A percentile compares a stretch with the other conserved stretches of the same genome.
Conservation (phyloP, 2,888 invertebrate genomes). For the Prosapia bicincta region DNA sequence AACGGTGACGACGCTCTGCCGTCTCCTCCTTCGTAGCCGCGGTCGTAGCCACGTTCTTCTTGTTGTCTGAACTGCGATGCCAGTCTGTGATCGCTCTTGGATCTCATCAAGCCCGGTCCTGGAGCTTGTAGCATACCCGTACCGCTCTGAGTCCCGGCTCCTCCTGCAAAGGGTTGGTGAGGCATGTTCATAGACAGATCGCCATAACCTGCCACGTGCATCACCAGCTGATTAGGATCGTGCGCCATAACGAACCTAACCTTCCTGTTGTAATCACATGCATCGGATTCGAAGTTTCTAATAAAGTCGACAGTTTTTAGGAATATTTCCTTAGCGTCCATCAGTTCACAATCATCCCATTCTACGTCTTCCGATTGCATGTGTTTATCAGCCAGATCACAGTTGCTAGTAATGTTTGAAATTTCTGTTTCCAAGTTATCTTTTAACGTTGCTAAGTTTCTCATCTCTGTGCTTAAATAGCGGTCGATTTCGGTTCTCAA, state of each 20-base stretch:
- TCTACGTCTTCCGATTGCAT: slow-evolving; percentile 74
- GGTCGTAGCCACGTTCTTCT: slow-evolving; percentile 58
- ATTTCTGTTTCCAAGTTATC: slow-evolving; percentile 94
- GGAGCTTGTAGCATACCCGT: slow-evolving; percentile 55
- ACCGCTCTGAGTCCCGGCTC: slow-evolving; percentile 45
- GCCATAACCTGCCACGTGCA: slow-evolving; percentile 80
- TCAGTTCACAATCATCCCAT: slow-evolving; percentile 89
- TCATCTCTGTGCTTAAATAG: slow-evolving; percentile 83
- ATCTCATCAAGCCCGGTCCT: slow-evolving; percentile 79
- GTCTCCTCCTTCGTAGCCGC: slow-evolving; percentile 53
- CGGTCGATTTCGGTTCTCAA: slow-evolving; percentile 87
- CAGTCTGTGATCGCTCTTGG: slow-evolving; percentile 89
- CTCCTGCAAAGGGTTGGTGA: slow-evolving; percentile 56
- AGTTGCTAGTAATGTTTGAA: slow-evolving; percentile 92
- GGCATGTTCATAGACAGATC: slow-evolving; percentile 76
- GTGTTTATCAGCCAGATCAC: slow-evolving; percentile 93
- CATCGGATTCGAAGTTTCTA: slow-evolving; percentile 80
- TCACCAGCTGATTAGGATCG: slow-evolving; percentile 86
- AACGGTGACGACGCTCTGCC: slow-evolving; percentile 53
- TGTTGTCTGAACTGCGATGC: slow-evolving; percentile 86
- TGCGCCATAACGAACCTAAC: slow-evolving; percentile 84
- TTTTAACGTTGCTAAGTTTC: slow-evolving; percentile 80
- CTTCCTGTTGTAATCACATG: slow-evolving; percentile 79
- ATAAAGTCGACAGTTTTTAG: slow-evolving; percentile 94
- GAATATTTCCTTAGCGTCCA: slow-evolving; percentile 95